Evolutionary conservation across 2,888 invertebrate genomes (phyloP).

Genomic region (Diarsia brunnea): DNA sequence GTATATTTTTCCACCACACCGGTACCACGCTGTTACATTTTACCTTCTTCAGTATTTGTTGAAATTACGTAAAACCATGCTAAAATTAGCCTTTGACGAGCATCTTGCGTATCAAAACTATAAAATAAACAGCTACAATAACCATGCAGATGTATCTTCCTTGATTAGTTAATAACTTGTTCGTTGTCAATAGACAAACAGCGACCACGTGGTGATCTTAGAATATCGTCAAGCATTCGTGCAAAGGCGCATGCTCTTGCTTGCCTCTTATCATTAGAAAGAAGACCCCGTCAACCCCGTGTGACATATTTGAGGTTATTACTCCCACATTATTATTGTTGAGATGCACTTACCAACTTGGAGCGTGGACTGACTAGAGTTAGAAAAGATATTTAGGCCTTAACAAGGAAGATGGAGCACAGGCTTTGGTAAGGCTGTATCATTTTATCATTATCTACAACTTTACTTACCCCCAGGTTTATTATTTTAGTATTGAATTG

Average conservation of each 20-base stretch:
- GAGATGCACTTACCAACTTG: not conserved
- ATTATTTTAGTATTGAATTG: no score
- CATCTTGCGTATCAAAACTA: not conserved
- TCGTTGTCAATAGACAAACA: constrained; percentile 10
- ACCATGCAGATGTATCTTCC: not conserved
- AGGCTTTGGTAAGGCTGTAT: not conserved
- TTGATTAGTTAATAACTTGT: not conserved
- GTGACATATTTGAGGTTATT: not conserved
- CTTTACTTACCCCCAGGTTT: not conserved
- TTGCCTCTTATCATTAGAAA: not conserved
- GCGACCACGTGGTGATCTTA: constrained; percentile 40
- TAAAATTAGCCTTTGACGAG: not conserved
- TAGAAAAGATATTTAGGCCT: not conserved
- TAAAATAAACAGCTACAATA: not conserved
- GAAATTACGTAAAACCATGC: not conserved
- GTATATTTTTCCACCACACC: constrained; percentile 29
- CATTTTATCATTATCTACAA: not conserved
- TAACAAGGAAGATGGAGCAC: not conserved
- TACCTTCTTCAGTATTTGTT: not conserved
- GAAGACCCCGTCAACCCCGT: no score
- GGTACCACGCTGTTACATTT: constrained; percentile 28
- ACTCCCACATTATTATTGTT: not conserved
- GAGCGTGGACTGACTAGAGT: not conserved
- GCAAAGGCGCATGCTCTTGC: not conserved
- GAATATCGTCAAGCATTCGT: not conserved